Evolutionary conservation across 2,797 vertebrate species (phyloP).

Genomic region (Falco columbarius): DNA sequence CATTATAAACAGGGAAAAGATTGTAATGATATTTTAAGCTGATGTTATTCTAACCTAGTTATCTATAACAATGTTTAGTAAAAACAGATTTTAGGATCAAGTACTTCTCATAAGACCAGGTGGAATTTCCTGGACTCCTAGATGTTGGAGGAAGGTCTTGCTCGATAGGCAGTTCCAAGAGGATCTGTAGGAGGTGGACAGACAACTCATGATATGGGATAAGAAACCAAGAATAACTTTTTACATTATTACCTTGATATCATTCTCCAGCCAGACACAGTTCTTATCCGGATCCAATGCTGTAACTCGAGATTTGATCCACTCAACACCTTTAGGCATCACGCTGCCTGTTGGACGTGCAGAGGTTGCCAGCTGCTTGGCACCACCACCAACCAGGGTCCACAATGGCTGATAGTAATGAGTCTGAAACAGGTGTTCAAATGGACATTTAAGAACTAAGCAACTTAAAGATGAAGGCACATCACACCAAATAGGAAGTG

Average conservation of each 20-base stretch:
- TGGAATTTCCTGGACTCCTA: not conserved
- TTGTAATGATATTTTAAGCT: not conserved
- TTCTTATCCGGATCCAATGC: conserved; percentile 90
- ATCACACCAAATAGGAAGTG: not conserved
- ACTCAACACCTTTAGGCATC: conserved; percentile 89
- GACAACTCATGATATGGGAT: not conserved
- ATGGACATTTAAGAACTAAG: not conserved
- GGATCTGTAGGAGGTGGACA: not conserved
- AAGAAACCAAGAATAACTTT: not conserved
- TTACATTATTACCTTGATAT: conserved; percentile 79
- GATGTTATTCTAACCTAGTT: not conserved
- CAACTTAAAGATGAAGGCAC: not conserved
- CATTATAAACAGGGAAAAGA: not conserved
- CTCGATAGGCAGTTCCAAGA: not conserved
- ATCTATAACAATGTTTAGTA: not conserved
- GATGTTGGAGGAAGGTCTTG: not conserved
- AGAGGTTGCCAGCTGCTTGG: conserved; percentile 84
- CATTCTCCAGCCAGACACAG: conserved; percentile 82
- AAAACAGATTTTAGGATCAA: not conserved
- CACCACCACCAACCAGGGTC: conserved; percentile 95
- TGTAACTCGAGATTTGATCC: conserved; percentile 89
- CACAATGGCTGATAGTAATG: conserved; percentile 98
- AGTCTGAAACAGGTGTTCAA: conserved; percentile 76
- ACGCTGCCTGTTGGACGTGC: conserved; percentile 84
- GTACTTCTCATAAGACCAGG: not conserved